Conservation (phyloP, 2,888 invertebrate genomes). For the Lordiphosa andalusiaca region DNA sequence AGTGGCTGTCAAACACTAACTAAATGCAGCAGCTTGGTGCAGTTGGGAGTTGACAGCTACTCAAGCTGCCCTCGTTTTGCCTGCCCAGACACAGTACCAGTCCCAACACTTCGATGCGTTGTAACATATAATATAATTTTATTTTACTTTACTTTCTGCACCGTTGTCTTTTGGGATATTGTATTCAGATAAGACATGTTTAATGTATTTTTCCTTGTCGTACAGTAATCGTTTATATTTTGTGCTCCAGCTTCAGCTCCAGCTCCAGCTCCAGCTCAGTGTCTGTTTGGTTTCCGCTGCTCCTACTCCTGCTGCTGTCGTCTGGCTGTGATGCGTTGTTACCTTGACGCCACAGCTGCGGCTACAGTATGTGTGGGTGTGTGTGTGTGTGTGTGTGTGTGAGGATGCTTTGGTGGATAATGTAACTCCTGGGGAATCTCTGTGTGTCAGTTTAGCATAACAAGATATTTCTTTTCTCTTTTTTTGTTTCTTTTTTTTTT, state of each 20-base stretch:
- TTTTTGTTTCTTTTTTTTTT: slow-evolving; percentile 42
- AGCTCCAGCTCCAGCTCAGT: slow-evolving; percentile 37
- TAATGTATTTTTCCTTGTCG: slow-evolving; percentile 76
- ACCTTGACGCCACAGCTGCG: slow-evolving; percentile 60
- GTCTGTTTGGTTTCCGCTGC: slow-evolving; percentile 60
- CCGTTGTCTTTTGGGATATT: slow-evolving; percentile 75
- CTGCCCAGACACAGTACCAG: not conserved
- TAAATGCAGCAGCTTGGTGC: too few species aligned
- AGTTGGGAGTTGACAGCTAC: too few species aligned
- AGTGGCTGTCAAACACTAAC: too few species aligned
- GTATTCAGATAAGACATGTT: slow-evolving; percentile 77
- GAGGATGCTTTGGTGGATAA: slow-evolving; percentile 59
- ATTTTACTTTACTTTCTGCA: slow-evolving; percentile 66
- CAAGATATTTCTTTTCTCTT: slow-evolving; percentile 65
- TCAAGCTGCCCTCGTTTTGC: not conserved
- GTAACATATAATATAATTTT: slow-evolving; percentile 71
- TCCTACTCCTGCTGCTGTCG: slow-evolving; percentile 39
- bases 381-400: slow-evolving; percentile 14
- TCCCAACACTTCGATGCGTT: slow-evolving; percentile 49
- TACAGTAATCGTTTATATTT: slow-evolving; percentile 76
- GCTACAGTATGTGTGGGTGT: slow-evolving; percentile 27
- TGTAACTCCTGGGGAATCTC: slow-evolving; percentile 77
- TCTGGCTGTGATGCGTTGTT: slow-evolving; percentile 60
- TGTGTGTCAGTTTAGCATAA: slow-evolving; percentile 77
- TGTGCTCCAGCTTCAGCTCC: slow-evolving; percentile 44